These are phyloP conservation scores for Henicopernis longicauda DNA, from an alignment of 2,113 vertebrate genomes.

Conservation along the genomic window DNA sequence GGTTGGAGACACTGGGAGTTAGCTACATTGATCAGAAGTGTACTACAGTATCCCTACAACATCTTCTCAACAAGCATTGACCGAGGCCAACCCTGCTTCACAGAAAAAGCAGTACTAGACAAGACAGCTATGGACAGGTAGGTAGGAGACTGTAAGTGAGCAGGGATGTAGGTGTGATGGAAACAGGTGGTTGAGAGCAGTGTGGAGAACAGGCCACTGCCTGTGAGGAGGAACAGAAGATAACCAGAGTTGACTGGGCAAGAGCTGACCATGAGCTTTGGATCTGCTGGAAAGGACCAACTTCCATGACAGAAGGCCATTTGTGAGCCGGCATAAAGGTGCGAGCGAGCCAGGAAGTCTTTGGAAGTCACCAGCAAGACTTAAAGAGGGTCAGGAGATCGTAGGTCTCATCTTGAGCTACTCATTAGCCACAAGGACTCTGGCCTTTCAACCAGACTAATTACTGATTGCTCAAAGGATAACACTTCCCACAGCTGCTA, in stretches of 20 bases:
- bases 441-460: conserved; percentile 48
- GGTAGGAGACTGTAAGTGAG: not conserved
- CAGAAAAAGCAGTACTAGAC: not conserved
- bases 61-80: not conserved
- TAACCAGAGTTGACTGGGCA: not conserved
- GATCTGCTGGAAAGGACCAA: not conserved
- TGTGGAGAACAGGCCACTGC: not conserved
- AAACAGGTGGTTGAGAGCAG: not conserved
- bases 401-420: not conserved
- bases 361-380: not conserved
- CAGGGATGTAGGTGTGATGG: not conserved
- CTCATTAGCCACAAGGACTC: conserved; percentile 51
- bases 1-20: not conserved
- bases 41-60: fast-evolving
- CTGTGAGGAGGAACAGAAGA: not conserved
- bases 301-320: not conserved
- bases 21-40: not conserved
- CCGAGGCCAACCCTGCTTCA: not conserved
- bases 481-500: conserved; percentile 54
- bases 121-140: not conserved
- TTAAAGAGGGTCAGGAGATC: not conserved
- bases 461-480: conserved; percentile 51
- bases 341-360: not conserved
- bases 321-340: not conserved
- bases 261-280: not conserved